These are phyloP conservation scores for Ophonus ardosiacus DNA, from an alignment of 2,888 invertebrate species.

Conservation along the genomic window DNA sequence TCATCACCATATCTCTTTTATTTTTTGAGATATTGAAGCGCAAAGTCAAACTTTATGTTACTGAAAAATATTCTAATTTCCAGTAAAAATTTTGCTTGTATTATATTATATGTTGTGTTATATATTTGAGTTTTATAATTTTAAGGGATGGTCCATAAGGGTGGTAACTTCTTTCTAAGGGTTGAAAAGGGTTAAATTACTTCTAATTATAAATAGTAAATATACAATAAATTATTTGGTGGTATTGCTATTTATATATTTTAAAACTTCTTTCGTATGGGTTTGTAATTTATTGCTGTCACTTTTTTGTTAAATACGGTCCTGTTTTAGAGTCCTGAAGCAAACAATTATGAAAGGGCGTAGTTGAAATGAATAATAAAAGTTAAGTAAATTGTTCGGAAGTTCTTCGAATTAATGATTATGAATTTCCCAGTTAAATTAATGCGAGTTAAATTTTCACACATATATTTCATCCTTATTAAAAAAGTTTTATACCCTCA, in stretches of 20 bases:
- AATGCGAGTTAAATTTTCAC: neutral
- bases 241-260: too few species aligned
- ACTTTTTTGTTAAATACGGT: neutral
- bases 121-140: neutral
- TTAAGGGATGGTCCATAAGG: neutral
- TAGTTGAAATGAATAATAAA: neutral
- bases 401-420: neutral
- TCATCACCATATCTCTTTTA: too few species aligned
- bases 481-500: neutral
- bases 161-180: neutral
- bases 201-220: too few species aligned
- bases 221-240: too few species aligned
- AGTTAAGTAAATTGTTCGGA: neutral
- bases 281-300: neutral
- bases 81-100: neutral
- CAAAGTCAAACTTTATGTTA: too few species aligned
- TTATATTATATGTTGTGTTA: neutral
- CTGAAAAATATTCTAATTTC: too few species aligned
- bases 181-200: neutral
- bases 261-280: too few species aligned
- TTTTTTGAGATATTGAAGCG: too few species aligned
- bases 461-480: neutral
- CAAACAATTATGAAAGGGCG: neutral
- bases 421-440: neutral
- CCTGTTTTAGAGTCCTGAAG: neutral